Percentiles rank a stretch among this genome's conserved stretches.
Evolutionary conservation across 2,888 invertebrate species (phyloP).

Genomic region (Leptopterna dolabrata): DNA sequence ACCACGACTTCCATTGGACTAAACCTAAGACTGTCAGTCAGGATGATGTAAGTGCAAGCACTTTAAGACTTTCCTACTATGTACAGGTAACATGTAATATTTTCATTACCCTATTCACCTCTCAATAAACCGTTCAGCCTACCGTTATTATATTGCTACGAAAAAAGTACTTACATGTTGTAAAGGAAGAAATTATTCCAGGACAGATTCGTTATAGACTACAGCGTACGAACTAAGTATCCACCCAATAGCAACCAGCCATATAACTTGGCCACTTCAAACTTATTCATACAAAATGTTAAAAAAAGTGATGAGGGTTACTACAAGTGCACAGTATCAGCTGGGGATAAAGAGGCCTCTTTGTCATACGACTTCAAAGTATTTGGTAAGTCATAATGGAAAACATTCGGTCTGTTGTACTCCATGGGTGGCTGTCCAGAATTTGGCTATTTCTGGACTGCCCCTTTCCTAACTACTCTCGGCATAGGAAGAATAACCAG

Average conservation of each 20-base stretch:
- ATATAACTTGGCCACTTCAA: neutral
- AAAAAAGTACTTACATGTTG: neutral
- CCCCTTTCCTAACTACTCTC: no score
- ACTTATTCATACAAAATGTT: neutral
- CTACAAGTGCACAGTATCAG: conserved; percentile 19
- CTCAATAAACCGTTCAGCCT: no score
- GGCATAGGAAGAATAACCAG: no score
- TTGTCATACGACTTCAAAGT: neutral
- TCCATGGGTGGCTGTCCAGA: neutral
- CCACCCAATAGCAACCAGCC: neutral
- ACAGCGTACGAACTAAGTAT: conserved; percentile 21
- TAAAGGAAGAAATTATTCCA: neutral
- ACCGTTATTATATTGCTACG: neutral
- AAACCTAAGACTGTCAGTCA: neutral
- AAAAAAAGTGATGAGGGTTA: conserved; percentile 1
- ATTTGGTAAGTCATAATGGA: conserved; percentile 14
- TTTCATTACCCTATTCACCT: no score
- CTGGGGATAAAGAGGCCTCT: neutral
- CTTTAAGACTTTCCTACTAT: neutral
- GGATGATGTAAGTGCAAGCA: neutral
- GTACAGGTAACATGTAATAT: no score
- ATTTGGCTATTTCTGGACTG: neutral
- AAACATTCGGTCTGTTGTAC: neutral
- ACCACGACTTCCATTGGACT: conserved; percentile 12
- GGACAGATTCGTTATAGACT: conserved; percentile 5